phyloP scores from a whole-genome alignment of 2,113 vertebrate species.

The Rhadina sibilatrix region DNA sequence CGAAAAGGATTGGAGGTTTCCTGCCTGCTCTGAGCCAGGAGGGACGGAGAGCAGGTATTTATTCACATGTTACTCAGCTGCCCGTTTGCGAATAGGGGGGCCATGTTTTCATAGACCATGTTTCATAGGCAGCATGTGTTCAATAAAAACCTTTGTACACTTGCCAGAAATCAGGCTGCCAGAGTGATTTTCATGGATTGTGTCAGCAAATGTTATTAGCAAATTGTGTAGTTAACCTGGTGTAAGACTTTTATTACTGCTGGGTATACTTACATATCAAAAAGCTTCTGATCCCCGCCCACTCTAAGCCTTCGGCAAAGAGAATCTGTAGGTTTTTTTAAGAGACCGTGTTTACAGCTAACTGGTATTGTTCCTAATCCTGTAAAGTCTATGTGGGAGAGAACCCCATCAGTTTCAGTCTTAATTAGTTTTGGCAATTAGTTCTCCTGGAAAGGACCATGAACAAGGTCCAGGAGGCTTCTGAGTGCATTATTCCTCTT shows the following conservation, averaged over 20 bases:
- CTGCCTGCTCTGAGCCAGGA: neutral
- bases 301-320: constrained; percentile 51
- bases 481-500: constrained; percentile 46
- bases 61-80: constrained; percentile 41
- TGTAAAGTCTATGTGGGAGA: constrained; percentile 56
- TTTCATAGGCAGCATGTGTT: constrained; percentile 61
- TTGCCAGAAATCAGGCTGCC: constrained; percentile 61
- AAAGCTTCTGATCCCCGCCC: constrained; percentile 48
- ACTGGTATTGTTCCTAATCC: constrained; percentile 64
- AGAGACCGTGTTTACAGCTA: constrained; percentile 59
- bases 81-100: constrained; percentile 12
- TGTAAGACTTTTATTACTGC: constrained; percentile 69
- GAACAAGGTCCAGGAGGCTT: constrained; percentile 41
- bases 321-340: constrained; percentile 65
- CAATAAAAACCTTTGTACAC: constrained; percentile 67
- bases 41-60: constrained; percentile 1
- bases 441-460: constrained; percentile 34
- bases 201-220: constrained; percentile 71
- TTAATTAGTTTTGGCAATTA: constrained; percentile 64
- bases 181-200: constrained; percentile 65
- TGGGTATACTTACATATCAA: constrained; percentile 59
- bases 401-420: constrained; percentile 46
- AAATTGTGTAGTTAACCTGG: constrained; percentile 68
- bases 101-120: constrained; percentile 50
- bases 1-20: neutral